A percentile compares a stretch with the other conserved stretches of the same genome.
These are phyloP conservation scores for Romanogobio albipinnatus DNA, from an alignment of 2,113 vertebrate species.

Conservation along the genomic window DNA sequence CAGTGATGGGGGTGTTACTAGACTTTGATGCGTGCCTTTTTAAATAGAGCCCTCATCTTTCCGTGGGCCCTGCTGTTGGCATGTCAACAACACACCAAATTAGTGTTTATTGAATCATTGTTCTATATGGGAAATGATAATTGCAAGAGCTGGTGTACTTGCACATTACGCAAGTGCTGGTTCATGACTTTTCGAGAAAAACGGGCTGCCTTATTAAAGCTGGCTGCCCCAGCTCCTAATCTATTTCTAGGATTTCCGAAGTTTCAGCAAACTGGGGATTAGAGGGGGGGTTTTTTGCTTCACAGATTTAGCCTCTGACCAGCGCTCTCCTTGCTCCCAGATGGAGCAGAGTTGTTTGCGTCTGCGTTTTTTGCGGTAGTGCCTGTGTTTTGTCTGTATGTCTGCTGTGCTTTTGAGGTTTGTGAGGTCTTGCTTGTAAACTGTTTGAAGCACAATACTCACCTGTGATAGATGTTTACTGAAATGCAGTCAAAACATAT, in stretches of 20 bases:
- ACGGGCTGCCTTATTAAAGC: conserved; percentile 76
- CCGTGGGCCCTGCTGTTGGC: conserved; percentile 67
- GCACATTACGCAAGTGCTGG: conserved; percentile 81
- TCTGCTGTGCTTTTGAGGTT: conserved; percentile 45
- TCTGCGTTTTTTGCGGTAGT: conserved; percentile 75
- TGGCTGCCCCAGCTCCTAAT: conserved; percentile 76
- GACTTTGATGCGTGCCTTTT: conserved; percentile 25
- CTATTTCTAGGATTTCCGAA: conserved; percentile 81
- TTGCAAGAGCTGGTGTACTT: conserved; percentile 76
- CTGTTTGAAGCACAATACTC: conserved; percentile 46
- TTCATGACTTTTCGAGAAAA: conserved; percentile 80
- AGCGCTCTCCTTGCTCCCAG: conserved; percentile 35
- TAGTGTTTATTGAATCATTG: conserved; percentile 82
- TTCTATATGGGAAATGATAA: conserved; percentile 79
- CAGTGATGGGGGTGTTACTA: not conserved
- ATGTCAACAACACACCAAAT: conserved; percentile 71
- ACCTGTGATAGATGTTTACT: not conserved
- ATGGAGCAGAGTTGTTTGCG: conserved; percentile 62
- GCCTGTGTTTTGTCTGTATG: conserved; percentile 57
- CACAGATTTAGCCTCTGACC: conserved; percentile 70
- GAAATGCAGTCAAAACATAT: conserved; percentile 50
- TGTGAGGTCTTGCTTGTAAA: conserved; percentile 48
- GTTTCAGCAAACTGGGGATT: conserved; percentile 83
- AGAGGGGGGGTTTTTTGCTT: conserved; percentile 65
- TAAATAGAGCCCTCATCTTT: conserved; percentile 59